Evolutionary conservation across 2,113 vertebrate genomes (phyloP).

Genomic region (Pungitius pungitius): DNA sequence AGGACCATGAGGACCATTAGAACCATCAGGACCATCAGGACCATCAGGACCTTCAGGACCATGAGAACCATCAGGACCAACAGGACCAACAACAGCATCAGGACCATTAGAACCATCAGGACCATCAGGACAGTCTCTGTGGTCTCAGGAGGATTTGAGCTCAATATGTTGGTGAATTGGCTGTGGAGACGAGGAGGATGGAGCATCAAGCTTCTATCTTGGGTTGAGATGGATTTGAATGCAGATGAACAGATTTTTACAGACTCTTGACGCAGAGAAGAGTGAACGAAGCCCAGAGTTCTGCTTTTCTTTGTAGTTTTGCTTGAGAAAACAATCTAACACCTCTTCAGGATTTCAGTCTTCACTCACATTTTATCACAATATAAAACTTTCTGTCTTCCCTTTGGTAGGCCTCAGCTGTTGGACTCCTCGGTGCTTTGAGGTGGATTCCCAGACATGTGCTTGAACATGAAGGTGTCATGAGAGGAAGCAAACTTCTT

Average conservation of each 20-base stretch:
- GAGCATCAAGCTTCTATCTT: not conserved
- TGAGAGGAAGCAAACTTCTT: not conserved
- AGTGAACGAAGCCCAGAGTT: too few species aligned
- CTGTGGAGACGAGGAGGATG: not conserved
- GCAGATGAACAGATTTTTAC: not conserved
- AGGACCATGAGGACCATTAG: too few species aligned
- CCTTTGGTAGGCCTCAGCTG: not conserved
- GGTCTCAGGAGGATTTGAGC: conserved; percentile 9
- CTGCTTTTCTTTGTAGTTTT: too few species aligned
- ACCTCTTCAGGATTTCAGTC: too few species aligned
- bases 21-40: too few species aligned
- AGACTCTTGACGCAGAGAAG: too few species aligned
- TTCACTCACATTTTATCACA: not conserved
- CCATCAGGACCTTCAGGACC: too few species aligned
- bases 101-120: too few species aligned
- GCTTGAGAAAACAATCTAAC: too few species aligned
- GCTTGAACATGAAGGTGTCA: not conserved
- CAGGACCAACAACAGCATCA: too few species aligned
- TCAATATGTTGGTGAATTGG: not conserved
- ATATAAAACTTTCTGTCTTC: not conserved
- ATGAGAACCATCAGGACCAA: too few species aligned
- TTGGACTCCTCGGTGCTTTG: not conserved
- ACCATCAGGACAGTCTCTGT: conserved; percentile 1
- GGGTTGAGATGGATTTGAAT: not conserved
- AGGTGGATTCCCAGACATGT: not conserved